These are phyloP conservation scores for Holacanthella duospinosa DNA, from an alignment of 2,888 invertebrate species.

Conservation along the genomic window DNA sequence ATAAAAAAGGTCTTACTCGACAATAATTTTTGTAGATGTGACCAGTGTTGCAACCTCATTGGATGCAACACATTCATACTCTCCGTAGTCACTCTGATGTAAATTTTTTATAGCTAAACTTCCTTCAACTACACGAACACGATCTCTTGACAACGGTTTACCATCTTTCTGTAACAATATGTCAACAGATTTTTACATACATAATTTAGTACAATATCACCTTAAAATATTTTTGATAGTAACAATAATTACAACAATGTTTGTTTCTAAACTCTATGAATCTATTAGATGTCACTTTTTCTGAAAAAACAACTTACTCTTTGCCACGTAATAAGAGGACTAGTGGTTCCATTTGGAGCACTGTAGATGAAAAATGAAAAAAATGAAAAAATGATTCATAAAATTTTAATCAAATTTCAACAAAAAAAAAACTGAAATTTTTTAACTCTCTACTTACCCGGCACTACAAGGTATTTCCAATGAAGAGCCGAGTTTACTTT, in stretches of 20 bases:
- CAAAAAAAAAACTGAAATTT: background rate
- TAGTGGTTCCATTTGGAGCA: constrained; percentile 74
- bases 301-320: constrained; percentile 46
- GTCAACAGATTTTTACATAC: constrained; percentile 1
- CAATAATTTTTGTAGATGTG: constrained; percentile 74
- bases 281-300: too few species aligned
- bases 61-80: constrained; percentile 88
- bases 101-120: constrained; percentile 75
- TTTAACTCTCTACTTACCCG: constrained; percentile 41
- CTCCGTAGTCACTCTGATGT: constrained; percentile 76
- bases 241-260: too few species aligned
- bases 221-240: too few species aligned
- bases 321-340: constrained; percentile 82
- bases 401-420: background rate
- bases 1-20: constrained; percentile 47
- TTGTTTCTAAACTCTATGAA: too few species aligned
- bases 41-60: constrained; percentile 95
- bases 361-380: too few species aligned
- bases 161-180: constrained; percentile 55
- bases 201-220: constrained; percentile 4
- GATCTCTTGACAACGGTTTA: constrained; percentile 64
- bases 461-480: constrained; percentile 94
- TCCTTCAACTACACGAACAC: constrained; percentile 68
- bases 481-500: constrained; percentile 75
- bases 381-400: constrained; percentile 4